Evolutionary conservation across 2,888 invertebrate species (phyloP).

Genomic region (Ormyrus nitidulus): DNA sequence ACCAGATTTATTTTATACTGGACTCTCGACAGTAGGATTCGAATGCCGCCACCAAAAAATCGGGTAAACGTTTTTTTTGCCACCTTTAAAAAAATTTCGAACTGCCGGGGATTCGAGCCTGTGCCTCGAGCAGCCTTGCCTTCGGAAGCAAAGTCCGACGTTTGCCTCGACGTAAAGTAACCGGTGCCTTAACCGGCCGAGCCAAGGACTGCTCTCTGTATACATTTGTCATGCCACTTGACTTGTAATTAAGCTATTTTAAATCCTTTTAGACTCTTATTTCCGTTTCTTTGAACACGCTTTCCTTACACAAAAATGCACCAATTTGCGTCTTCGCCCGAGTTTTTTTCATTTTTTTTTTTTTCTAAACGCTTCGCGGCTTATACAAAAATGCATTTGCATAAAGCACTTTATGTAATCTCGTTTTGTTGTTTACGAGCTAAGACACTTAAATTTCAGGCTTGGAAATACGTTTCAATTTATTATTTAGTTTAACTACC

Average conservation of each 20-base stretch:
- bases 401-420: slow-evolving; percentile 17
- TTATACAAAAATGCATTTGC: slow-evolving; percentile 18
- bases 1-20: too few species aligned
- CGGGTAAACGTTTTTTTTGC: too few species aligned
- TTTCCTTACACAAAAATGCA: slow-evolving; percentile 2
- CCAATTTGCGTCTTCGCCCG: slow-evolving; percentile 7
- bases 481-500: slow-evolving; percentile 4
- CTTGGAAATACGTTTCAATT: slow-evolving; percentile 7
- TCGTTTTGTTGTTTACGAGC: background rate
- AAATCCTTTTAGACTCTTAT: background rate
- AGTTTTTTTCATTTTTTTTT: background rate
- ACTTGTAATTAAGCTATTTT: slow-evolving; percentile 20
- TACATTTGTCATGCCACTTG: slow-evolving; percentile 1
- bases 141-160: too few species aligned
- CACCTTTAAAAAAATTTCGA: too few species aligned
- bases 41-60: too few species aligned
- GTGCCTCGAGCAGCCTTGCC: too few species aligned
- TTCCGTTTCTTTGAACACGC: slow-evolving; percentile 2
- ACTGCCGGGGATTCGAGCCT: too few species aligned
- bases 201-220: background rate
- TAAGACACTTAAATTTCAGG: slow-evolving; percentile 6
- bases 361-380: background rate
- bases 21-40: too few species aligned
- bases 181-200: too few species aligned
- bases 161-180: too few species aligned